phyloP scores from a whole-genome alignment of 2,888 invertebrate genomes.

The Leptopilina syphax region DNA sequence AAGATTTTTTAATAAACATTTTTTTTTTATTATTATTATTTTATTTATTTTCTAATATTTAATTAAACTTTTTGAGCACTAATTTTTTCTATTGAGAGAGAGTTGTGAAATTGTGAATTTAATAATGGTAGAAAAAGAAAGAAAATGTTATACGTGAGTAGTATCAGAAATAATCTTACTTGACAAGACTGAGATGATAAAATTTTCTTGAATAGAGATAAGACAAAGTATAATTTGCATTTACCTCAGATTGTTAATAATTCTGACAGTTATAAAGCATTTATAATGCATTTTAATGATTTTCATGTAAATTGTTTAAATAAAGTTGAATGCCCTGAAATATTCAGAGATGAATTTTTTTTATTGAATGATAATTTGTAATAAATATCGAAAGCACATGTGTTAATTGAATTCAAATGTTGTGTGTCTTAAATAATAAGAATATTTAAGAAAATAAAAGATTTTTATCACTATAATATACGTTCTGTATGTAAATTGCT shows the following conservation, averaged over 20 bases:
- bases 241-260: constrained; percentile 18
- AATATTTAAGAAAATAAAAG: not conserved
- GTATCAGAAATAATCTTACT: constrained; percentile 31
- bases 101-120: not conserved
- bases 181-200: constrained; percentile 17
- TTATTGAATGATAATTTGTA: not conserved
- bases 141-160: not conserved
- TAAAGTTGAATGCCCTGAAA: constrained; percentile 11
- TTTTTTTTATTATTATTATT: not conserved
- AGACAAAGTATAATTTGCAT: constrained; percentile 20
- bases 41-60: not conserved
- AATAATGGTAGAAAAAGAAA: not conserved
- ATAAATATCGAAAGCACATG: not conserved
- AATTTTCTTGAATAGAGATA: constrained; percentile 24
- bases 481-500: not conserved
- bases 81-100: not conserved
- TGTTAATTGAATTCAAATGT: too few species aligned
- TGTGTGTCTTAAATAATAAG: not conserved
- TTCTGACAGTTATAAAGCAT: not conserved
- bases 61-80: not conserved
- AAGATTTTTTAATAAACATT: not conserved
- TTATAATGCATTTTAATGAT: not conserved
- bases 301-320: not conserved
- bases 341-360: not conserved
- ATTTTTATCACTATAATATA: not conserved